Evolutionary conservation across 2,797 vertebrate species (phyloP).

Genomic region (Cyclura pinguis): DNA sequence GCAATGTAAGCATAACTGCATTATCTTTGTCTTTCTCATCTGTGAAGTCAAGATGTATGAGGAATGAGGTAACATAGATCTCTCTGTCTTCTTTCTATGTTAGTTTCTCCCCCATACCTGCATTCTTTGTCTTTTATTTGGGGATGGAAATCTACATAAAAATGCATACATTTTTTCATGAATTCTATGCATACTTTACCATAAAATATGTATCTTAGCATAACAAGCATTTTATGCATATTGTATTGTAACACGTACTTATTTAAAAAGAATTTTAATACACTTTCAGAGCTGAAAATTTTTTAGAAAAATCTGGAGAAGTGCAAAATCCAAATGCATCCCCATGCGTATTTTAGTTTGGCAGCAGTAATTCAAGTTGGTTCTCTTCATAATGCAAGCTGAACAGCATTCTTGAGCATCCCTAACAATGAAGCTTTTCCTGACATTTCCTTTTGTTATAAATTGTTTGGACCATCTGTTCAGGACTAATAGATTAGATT

Average conservation of each 20-base stretch:
- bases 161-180: not conserved
- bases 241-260: not conserved
- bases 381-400: not conserved
- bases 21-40: no score
- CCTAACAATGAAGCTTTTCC: not conserved
- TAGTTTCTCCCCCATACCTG: not conserved
- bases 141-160: not conserved
- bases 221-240: not conserved
- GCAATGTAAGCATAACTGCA: not conserved
- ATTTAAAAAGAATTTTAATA: not conserved
- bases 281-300: not conserved
- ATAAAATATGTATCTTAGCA: not conserved
- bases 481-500: not conserved
- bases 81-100: not conserved
- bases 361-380: not conserved
- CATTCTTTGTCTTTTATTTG: not conserved
- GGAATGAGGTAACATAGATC: not conserved
- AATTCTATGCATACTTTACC: not conserved
- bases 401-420: not conserved
- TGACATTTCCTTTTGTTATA: not conserved
- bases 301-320: not conserved
- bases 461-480: not conserved
- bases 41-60: not conserved
- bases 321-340: not conserved
- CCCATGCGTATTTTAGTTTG: not conserved